Evolutionary conservation across 2,888 invertebrate species (phyloP), one percentile per base, ranked within the genome.

Genomic region (Drosophila dives): DNA sequence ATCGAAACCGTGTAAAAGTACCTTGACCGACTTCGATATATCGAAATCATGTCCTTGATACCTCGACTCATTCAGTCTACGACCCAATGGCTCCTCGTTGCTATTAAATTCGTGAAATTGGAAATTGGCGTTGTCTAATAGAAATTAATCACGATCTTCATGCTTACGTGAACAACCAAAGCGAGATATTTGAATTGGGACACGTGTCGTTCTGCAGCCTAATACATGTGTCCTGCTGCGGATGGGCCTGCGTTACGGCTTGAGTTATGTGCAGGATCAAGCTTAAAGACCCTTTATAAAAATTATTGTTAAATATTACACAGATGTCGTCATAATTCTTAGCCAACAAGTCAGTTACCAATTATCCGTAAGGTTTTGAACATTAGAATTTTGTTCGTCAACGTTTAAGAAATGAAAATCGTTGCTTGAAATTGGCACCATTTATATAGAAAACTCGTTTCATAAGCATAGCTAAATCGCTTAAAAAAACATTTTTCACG

Each of bases 161-260:
- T 93, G 91, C 94, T 95, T 93, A 94, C n/a, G 94, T 95, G 78
- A 95, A 95, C 1, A 95, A 87, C 94, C 94, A 95, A 91, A 94
- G 95, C 1, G 95, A 94, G 1, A 95, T 92, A 83, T 95, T 94
- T 77, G 91, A 80, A 83, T 95, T 95, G 1, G 95, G 95, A 89
- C 95, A 95, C 0, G 2, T 11, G 0, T 33, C 63, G 55, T 59
- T 20, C 0, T 20, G 29, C 10, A 63, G 23, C 3, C 15, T n/a
- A 29, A 29, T 29, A 29, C 29, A 29, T 29, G 29, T 29, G 29
- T 29, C 29, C 29, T 29, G 29, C 29, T 29, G 29, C 29, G 29
- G 29, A 29, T 29, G 29, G 29, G 29, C 29, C 29, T 29, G 29
- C 29, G 29, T 1, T 29, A 29, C 6, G 45, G 12, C 53, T 15